These are phyloP conservation scores for Drosophila sordidula DNA, from an alignment of 2,888 invertebrate species.

Conservation along the genomic window DNA sequence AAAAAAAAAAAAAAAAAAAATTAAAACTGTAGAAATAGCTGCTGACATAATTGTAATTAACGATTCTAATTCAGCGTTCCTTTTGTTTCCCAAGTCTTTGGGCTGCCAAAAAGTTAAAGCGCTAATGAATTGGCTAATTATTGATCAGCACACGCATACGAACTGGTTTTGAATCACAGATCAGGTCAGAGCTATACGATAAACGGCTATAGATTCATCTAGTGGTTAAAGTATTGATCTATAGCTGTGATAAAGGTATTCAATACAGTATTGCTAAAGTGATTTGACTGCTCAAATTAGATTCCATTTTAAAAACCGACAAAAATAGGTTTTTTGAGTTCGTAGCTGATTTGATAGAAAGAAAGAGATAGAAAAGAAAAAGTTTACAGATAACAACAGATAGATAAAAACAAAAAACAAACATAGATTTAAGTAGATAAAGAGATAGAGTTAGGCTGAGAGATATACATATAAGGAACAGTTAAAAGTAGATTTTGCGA, in stretches of 20 bases:
- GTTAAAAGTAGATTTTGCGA: too few species aligned
- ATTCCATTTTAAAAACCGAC: too few species aligned
- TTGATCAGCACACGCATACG: conserved; percentile 3
- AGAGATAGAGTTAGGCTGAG: too few species aligned
- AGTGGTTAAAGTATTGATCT: conserved; percentile 4
- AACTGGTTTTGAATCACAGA: conserved; percentile 28
- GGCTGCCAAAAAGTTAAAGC: neutral
- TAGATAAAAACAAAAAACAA: too few species aligned
- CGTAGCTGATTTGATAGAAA: too few species aligned
- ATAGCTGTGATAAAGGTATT: neutral
- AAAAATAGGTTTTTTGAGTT: too few species aligned
- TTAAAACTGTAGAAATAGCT: conserved; percentile 7
- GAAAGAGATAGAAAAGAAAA: too few species aligned
- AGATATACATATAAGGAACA: too few species aligned
- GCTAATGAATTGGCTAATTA: conserved; percentile 34
- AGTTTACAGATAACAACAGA: too few species aligned
- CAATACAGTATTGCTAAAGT: too few species aligned
- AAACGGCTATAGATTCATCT: neutral
- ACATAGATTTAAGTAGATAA: too few species aligned
- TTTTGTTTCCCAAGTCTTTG: conserved; percentile 1
- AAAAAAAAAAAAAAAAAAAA: neutral
- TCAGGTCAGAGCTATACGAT: neutral
- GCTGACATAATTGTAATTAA: conserved; percentile 33
- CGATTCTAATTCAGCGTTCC: conserved; percentile 18
- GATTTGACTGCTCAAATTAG: too few species aligned